Conservation (phyloP, 2,113 vertebrate species). For the Thermophis baileyi region DNA sequence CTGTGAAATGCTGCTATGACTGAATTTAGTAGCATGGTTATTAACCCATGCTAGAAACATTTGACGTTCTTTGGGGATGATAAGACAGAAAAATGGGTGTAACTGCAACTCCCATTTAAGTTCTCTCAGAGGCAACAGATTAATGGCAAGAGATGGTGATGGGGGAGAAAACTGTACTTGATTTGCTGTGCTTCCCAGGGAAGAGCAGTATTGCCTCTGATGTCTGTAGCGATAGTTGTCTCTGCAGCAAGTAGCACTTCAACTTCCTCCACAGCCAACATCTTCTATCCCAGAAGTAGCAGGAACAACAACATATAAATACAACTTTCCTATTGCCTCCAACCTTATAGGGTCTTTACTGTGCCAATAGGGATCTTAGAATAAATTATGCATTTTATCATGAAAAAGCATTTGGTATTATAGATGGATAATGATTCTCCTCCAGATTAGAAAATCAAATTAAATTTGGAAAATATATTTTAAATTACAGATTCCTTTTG, state of each 20-base stretch:
- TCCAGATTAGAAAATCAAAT: not conserved
- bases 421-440: not conserved
- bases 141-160: not conserved
- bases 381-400: not conserved
- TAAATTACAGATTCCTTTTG: not conserved
- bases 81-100: conserved; percentile 27
- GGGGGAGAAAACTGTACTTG: not conserved
- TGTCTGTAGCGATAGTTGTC: not conserved
- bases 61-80: conserved; percentile 9
- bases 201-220: not conserved
- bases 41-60: conserved; percentile 12
- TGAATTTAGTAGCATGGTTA: conserved; percentile 25
- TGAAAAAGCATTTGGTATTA: not conserved
- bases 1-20: conserved; percentile 17
- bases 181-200: not conserved
- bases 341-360: not conserved
- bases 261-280: not conserved
- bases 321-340: too few species aligned
- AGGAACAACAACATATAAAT: not conserved
- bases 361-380: not conserved
- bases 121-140: conserved; percentile 2
- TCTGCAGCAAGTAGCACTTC: not conserved
- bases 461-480: not conserved
- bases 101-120: conserved; percentile 8
- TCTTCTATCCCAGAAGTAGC: not conserved